Evolutionary conservation across 1,140 invertebrate species (phyloP), one percentile per base, ranked within the genome.

Genomic region (Euwallacea fornicatus): DNA sequence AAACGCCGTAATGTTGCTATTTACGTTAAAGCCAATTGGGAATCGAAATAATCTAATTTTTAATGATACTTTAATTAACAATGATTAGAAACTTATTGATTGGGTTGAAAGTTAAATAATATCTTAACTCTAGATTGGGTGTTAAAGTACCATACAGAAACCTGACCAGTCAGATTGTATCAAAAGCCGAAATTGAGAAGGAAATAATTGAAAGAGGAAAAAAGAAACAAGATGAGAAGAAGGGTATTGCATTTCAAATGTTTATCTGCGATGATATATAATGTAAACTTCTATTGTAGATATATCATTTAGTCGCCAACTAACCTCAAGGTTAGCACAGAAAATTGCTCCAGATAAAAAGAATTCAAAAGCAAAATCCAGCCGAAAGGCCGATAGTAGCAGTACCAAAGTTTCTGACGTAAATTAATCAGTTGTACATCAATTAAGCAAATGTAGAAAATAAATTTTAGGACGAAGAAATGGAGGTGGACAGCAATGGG

Each of bases 161-260:
- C 73, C 72, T 84, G 13, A 83, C 81, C 7, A 84, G 83, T 76
- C 82, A 83, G 63, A 84, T 85, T 42, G 81, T 84, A 4, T 82
- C 81, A 4, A 82, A 82, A 72, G 78, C 81, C 44, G 84, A 85
- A 75, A 82, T 85, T 53, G 81, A 84, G 42, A 76, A 83, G 63
- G 83, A 85, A 75, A 78, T 85, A 42, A 69, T 84, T 13, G 81
- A 84, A 72, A 73, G 83, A 50, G 77, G 78, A 6, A 71, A 61
- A 43, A 50, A 73, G 60, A 76, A 75, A 53, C 58, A 74, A 41
- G 16, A 59, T 21, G 55, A 68, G 50, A 44, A 58, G 13, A 42
- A 71, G 54, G 33, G 58, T 42, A 60, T 11, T 42, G 10, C 3
- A 41, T 56, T 56, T 33, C 21, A 4, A 33, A 4, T 33, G 21